Evolutionary conservation across 2,888 invertebrate genomes (phyloP).

Genomic region (Anarsia innoxiella): DNA sequence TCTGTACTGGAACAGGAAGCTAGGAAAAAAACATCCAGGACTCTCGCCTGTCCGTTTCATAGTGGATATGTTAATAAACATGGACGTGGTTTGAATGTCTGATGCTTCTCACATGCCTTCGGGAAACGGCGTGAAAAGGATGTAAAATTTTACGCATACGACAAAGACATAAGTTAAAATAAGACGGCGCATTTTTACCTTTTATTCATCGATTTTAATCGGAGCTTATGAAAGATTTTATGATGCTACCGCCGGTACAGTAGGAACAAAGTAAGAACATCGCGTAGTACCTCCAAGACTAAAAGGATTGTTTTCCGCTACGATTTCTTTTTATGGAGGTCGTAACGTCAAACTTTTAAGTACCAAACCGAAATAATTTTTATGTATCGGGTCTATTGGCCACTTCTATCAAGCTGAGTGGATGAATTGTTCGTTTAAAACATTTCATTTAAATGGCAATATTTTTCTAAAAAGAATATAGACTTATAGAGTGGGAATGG

Average conservation of each 20-base stretch:
- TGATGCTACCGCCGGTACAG: slow-evolving; percentile 16
- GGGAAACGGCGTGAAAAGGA: slow-evolving; percentile 5
- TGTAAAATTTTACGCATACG: slow-evolving; percentile 1
- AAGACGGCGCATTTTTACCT: not conserved
- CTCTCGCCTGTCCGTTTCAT: slow-evolving; percentile 54
- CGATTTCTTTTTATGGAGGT: slow-evolving; percentile 19
- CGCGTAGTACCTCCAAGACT: slow-evolving; percentile 13
- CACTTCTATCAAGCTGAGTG: slow-evolving; percentile 8
- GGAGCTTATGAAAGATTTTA: slow-evolving; percentile 12
- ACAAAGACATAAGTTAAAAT: slow-evolving; percentile 5
- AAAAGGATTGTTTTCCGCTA: slow-evolving; percentile 17
- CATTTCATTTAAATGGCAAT: no score
- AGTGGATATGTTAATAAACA: slow-evolving; percentile 68
- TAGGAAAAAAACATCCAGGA: slow-evolving; percentile 53
- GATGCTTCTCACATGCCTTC: slow-evolving; percentile 29
- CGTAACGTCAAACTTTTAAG: slow-evolving; percentile 20
- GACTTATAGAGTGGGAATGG: no score
- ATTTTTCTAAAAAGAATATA: no score
- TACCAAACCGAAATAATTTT: slow-evolving; percentile 17
- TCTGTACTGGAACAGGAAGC: slow-evolving; percentile 50
- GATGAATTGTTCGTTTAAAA: no score
- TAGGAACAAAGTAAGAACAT: slow-evolving; percentile 18
- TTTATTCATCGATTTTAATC: slow-evolving; percentile 7
- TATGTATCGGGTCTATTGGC: slow-evolving; percentile 15
- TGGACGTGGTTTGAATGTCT: slow-evolving; percentile 58